Evolutionary conservation across 2,797 vertebrate genomes (phyloP).

Genomic region (Molothrus ater): DNA sequence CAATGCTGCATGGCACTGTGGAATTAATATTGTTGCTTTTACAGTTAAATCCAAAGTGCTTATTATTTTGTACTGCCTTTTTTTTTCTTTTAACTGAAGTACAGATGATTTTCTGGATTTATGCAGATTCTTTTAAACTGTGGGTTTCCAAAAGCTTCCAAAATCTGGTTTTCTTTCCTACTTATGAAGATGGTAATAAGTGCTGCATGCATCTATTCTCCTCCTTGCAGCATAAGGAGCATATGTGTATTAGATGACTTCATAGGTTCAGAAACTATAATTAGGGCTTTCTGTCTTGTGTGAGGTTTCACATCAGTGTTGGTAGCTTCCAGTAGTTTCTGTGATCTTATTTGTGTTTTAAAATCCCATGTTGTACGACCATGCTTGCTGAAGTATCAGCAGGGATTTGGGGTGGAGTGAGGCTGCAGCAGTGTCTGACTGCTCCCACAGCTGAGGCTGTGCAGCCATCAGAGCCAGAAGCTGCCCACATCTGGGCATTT

Average conservation of each 20-base stretch:
- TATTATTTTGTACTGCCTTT: neutral
- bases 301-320: neutral
- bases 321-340: neutral
- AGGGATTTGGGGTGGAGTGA: neutral
- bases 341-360: neutral
- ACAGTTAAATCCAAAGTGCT: neutral
- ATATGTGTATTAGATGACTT: slow-evolving; percentile 57
- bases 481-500: neutral
- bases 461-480: neutral
- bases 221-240: neutral
- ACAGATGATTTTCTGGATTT: neutral
- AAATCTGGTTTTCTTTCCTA: neutral
- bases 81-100: neutral
- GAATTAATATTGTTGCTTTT: neutral
- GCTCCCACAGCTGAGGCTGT: neutral
- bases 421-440: neutral
- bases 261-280: slow-evolving; percentile 52
- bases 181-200: neutral
- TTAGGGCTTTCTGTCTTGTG: slow-evolving; percentile 34
- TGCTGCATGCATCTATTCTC: neutral
- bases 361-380: neutral
- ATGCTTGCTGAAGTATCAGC: neutral
- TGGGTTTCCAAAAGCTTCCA: neutral
- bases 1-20: neutral
- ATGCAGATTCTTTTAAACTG: neutral